Evolutionary conservation across 1,140 invertebrate species (phyloP).

Genomic region (Thaumatotibia leucotreta): DNA sequence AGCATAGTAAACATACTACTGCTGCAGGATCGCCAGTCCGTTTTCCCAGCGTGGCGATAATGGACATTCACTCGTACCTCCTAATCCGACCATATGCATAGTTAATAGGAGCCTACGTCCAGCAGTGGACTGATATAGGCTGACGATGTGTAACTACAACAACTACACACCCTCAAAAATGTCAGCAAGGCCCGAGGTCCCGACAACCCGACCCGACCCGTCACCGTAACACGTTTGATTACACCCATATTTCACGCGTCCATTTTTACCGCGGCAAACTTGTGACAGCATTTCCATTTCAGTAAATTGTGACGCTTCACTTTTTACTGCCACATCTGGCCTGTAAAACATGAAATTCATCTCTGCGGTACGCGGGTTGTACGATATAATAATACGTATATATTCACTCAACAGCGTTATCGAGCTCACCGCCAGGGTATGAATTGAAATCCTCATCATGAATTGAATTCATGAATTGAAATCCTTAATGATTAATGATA

Average conservation of each 20-base stretch:
- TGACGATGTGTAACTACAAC: no score
- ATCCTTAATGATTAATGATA: no score
- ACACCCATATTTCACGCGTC: slow-evolving; percentile 33
- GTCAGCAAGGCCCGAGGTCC: not conserved
- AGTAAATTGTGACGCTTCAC: slow-evolving; percentile 31
- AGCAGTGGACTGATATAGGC: no score
- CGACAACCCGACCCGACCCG: not conserved
- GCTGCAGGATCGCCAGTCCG: no score
- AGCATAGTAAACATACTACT: no score
- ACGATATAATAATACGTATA: not conserved
- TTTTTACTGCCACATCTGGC: slow-evolving; percentile 24
- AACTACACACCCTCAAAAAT: not conserved
- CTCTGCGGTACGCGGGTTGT: slow-evolving; percentile 8
- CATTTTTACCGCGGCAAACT: slow-evolving; percentile 21
- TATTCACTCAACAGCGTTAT: not conserved
- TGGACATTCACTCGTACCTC: no score
- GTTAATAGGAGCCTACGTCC: no score
- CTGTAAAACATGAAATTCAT: slow-evolving; percentile 22
- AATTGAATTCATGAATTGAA: no score
- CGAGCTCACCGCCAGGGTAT: not conserved
- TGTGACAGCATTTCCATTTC: slow-evolving; percentile 30
- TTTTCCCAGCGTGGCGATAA: no score
- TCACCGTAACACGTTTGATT: slow-evolving; percentile 25
- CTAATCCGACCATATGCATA: no score
- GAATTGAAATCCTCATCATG: no score